phyloP scores from a whole-genome alignment of 2,888 invertebrate genomes.

The Lochmaea capreae region DNA sequence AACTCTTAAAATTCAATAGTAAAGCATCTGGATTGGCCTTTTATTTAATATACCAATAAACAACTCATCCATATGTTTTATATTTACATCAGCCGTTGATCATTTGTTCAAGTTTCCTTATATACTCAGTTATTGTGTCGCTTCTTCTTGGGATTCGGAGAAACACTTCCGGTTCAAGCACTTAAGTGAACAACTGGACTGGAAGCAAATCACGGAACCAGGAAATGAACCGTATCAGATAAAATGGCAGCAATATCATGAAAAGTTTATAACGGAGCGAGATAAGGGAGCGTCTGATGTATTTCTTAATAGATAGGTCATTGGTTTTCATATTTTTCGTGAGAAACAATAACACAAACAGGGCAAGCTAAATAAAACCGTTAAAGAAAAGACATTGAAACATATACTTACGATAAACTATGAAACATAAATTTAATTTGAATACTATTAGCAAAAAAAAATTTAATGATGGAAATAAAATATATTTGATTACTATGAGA shows the following conservation, averaged over 20 bases:
- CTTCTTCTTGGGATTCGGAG: constrained; percentile 32
- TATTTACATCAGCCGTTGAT: background rate
- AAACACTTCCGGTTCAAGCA: constrained; percentile 45
- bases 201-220: constrained; percentile 52
- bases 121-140: constrained; percentile 14
- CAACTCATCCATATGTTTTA: background rate
- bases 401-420: too few relatives aligned
- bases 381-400: too few relatives aligned
- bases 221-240: constrained; percentile 53
- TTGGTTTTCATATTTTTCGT: background rate
- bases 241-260: constrained; percentile 41
- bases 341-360: too few relatives aligned
- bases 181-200: constrained; percentile 50
- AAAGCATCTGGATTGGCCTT: too few relatives aligned
- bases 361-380: too few relatives aligned
- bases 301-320: background rate
- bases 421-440: too few relatives aligned
- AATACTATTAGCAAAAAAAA: too few relatives aligned
- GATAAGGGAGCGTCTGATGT: constrained; percentile 24
- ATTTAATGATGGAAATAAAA: too few relatives aligned
- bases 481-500: too few relatives aligned
- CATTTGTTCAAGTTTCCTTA: constrained; percentile 12
- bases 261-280: constrained; percentile 25
- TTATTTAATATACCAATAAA: background rate
- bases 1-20: too few relatives aligned